Conservation (phyloP, 2,888 invertebrate genomes). For the Himalopsyche tibetana region DNA sequence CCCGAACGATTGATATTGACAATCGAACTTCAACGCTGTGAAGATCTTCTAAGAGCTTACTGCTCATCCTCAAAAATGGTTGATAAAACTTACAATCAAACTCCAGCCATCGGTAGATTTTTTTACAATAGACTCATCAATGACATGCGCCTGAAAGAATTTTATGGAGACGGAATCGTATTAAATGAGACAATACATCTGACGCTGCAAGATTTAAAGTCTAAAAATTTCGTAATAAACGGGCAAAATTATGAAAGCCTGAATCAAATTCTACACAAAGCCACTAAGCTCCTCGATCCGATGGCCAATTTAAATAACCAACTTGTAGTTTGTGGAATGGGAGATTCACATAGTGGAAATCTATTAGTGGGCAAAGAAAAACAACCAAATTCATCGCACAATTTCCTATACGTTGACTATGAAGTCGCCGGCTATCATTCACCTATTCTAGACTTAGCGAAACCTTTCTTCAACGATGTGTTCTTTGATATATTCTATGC, state of each 20-base stretch:
- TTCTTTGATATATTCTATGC: conserved; percentile 34
- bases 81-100: background rate
- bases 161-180: background rate
- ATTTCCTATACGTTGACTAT: background rate
- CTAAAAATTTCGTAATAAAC: background rate
- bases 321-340: conserved; percentile 19
- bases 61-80: background rate
- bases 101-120: background rate
- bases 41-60: conserved; percentile 17
- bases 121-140: background rate
- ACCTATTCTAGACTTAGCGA: conserved; percentile 4
- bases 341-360: conserved; percentile 24
- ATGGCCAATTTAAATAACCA: background rate
- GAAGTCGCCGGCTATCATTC: conserved; percentile 41
- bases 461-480: conserved; percentile 18
- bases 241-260: background rate
- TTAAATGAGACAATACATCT: background rate
- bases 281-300: background rate
- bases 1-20: background rate
- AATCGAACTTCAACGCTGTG: background rate
- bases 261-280: background rate
- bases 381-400: background rate
- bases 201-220: background rate
- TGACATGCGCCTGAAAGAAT: background rate
- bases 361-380: background rate